Evolutionary conservation across 2,888 invertebrate species (phyloP).

Genomic region (Thysanoteuthis rhombus): DNA sequence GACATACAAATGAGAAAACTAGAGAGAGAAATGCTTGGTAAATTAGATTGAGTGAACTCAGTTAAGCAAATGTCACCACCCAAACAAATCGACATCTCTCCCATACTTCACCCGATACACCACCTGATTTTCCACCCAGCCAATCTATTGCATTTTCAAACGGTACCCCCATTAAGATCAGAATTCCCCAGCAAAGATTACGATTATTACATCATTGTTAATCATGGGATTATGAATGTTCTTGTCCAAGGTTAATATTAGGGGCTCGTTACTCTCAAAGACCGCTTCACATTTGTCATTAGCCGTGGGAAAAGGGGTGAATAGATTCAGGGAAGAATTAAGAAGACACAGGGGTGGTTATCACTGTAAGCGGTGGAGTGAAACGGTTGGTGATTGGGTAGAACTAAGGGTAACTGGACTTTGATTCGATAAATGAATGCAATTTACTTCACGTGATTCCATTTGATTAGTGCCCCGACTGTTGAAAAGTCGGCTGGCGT

Average conservation of each 20-base stretch:
- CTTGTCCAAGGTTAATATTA: not conserved
- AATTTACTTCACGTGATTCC: not conserved
- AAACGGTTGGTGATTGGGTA: too few relatives aligned
- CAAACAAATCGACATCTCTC: too few relatives aligned
- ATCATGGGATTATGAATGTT: not conserved
- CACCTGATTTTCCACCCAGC: not conserved
- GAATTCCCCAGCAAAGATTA: not conserved
- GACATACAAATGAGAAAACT: too few relatives aligned
- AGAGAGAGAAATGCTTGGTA: too few relatives aligned
- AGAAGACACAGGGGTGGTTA: too few relatives aligned
- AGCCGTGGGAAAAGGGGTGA: not conserved
- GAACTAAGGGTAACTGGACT: too few relatives aligned
- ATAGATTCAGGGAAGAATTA: too few relatives aligned
- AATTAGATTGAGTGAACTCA: too few relatives aligned
- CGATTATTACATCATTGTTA: not conserved
- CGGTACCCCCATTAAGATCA: not conserved
- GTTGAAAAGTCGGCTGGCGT: not conserved
- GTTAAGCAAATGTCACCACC: too few relatives aligned
- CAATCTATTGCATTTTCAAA: not conserved
- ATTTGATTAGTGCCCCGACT: not conserved
- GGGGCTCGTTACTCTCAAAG: not conserved
- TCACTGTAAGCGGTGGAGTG: too few relatives aligned
- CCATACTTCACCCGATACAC: not conserved
- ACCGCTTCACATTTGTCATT: not conserved
- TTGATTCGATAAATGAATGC: not conserved